Evolutionary conservation across 2,113 vertebrate genomes (phyloP).

Genomic region (Aix galericulata): DNA sequence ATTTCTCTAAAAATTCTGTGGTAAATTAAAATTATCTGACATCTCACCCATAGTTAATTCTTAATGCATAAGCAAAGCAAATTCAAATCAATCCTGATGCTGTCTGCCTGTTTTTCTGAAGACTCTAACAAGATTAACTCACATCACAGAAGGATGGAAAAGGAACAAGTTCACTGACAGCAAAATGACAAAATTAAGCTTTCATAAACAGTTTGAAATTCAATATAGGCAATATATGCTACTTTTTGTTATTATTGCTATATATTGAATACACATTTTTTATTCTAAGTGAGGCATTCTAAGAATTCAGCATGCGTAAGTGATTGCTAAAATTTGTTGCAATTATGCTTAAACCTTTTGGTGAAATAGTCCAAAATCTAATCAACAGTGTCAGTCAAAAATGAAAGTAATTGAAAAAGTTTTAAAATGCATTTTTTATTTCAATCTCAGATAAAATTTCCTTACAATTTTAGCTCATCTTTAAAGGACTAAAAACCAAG

Average conservation of each 20-base stretch:
- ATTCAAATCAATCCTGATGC: not conserved
- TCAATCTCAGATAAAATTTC: not conserved
- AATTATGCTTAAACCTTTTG: not conserved
- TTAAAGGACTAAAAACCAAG: not conserved
- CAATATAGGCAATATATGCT: not conserved
- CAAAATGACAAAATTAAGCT: not conserved
- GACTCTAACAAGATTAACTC: not conserved
- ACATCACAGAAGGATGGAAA: not conserved
- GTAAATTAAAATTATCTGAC: not conserved
- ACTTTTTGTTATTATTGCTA: too few species aligned
- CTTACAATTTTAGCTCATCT: not conserved
- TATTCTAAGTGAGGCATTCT: not conserved
- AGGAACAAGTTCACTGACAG: not conserved
- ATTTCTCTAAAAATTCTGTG: not conserved
- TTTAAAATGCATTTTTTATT: not conserved
- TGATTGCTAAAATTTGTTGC: not conserved
- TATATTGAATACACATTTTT: too few species aligned
- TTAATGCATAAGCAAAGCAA: not conserved
- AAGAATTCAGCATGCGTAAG: not conserved
- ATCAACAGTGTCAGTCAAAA: not conserved
- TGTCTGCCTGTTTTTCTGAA: not conserved
- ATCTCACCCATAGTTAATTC: not conserved
- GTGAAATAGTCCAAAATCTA: not conserved
- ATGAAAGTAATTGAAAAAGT: not conserved
- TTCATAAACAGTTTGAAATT: not conserved